phyloP scores from a whole-genome alignment of 2,797 vertebrate species.

The Lacerta viridis region DNA sequence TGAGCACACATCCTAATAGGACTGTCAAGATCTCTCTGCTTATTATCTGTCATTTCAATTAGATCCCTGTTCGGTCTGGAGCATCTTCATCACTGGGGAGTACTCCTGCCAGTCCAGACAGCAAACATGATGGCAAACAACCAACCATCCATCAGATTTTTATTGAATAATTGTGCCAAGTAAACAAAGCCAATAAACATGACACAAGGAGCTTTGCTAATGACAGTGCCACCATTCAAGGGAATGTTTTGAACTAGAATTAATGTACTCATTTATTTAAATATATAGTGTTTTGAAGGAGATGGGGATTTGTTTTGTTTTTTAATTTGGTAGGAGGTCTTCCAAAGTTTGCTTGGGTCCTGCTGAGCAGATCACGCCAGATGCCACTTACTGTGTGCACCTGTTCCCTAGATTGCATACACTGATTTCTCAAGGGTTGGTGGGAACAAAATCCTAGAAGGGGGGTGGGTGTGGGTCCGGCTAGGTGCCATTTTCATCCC shows the following conservation, averaged over 20 bases:
- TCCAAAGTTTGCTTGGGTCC: not conserved
- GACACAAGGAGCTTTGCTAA: not conserved
- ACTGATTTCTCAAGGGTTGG: not conserved
- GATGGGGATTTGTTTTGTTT: accelerated
- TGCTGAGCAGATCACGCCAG: not conserved
- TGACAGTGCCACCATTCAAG: not conserved
- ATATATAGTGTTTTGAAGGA: not conserved
- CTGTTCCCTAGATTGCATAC: not conserved
- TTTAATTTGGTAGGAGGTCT: not conserved
- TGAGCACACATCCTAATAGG: slow-evolving; percentile 24
- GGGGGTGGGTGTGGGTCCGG: no score
- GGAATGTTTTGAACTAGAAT: not conserved
- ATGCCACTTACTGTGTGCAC: not conserved
- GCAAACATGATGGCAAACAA: slow-evolving; percentile 32
- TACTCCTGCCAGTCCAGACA: slow-evolving; percentile 43
- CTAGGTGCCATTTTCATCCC: not conserved
- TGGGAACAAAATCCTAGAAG: not conserved
- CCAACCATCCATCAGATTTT: slow-evolving; percentile 65
- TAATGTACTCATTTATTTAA: accelerated
- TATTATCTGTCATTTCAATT: slow-evolving; percentile 60
- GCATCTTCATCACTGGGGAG: slow-evolving; percentile 20
- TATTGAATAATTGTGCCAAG: slow-evolving; percentile 55
- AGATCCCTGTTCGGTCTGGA: not conserved
- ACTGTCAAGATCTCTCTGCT: slow-evolving; percentile 38
- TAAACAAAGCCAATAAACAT: slow-evolving; percentile 34